Evolutionary conservation across 2,888 invertebrate species (phyloP).

Genomic region (Chymomyza amoena): DNA sequence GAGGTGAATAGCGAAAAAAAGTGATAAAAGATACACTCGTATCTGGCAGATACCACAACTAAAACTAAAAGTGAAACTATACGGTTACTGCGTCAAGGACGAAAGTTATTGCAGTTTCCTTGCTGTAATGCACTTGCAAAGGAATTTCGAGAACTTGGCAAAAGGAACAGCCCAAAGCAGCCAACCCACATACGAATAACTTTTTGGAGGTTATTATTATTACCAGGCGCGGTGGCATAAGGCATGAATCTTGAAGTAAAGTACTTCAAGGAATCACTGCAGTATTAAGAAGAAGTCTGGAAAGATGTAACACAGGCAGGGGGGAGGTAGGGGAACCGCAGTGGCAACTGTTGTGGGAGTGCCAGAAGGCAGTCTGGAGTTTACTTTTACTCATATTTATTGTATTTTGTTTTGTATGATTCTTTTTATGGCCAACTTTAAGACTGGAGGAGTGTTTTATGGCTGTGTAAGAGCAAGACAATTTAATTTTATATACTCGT

Average conservation of each 20-base stretch:
- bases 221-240: conserved; percentile 9
- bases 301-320: background rate
- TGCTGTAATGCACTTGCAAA: background rate
- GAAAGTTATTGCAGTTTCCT: background rate
- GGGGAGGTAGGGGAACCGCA: background rate
- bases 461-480: conserved; percentile 12
- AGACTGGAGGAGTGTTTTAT: conserved; percentile 39
- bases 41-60: conserved; percentile 5
- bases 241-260: conserved; percentile 47
- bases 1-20: too few species aligned
- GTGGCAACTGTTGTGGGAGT: background rate
- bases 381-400: conserved; percentile 20
- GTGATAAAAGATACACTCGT: too few species aligned
- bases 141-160: background rate
- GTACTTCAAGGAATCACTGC: background rate
- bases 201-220: background rate
- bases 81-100: background rate
- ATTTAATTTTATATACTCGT: background rate
- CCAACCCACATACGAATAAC: background rate
- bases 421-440: conserved; percentile 39
- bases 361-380: background rate
- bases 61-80: background rate
- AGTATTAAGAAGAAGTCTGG: background rate
- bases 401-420: conserved; percentile 7
- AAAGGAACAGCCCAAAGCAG: background rate